These are phyloP conservation scores for Cyrtodaria siliqua DNA, from an alignment of 2,888 invertebrate species.

Conservation along the genomic window DNA sequence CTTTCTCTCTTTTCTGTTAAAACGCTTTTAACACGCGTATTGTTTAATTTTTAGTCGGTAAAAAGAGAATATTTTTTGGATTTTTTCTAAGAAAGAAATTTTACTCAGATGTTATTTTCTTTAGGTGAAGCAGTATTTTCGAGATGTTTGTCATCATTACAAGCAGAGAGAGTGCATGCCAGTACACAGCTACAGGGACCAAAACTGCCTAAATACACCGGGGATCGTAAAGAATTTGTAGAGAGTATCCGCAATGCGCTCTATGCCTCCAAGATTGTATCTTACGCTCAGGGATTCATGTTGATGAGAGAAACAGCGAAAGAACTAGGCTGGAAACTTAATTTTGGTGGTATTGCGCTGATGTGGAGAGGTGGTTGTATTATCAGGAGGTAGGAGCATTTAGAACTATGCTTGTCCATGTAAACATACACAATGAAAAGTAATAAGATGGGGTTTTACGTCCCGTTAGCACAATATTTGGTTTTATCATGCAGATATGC, in stretches of 20 bases:
- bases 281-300: conserved; percentile 98
- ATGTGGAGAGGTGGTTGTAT: conserved; percentile 99
- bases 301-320: conserved; percentile 96
- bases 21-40: too few relatives aligned
- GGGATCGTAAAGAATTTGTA: conserved; percentile 93
- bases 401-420: too few relatives aligned
- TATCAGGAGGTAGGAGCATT: conserved; percentile 91
- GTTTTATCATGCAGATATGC: too few relatives aligned
- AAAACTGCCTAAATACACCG: conserved; percentile 87
- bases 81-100: too few relatives aligned
- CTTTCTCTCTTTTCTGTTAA: too few relatives aligned
- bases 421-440: too few relatives aligned
- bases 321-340: conserved; percentile 96
- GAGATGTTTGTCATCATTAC: conserved; percentile 96
- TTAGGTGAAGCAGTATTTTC: conserved; percentile 97
- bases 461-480: too few relatives aligned
- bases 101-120: too few relatives aligned
- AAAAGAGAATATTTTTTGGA: too few relatives aligned
- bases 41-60: too few relatives aligned
- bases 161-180: conserved; percentile 94
- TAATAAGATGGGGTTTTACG: too few relatives aligned
- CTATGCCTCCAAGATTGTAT: conserved; percentile 99
- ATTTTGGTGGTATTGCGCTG: conserved; percentile 98
- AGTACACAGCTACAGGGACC: conserved; percentile 91
- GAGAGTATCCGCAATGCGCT: conserved; percentile 95